Evolutionary conservation across 2,113 vertebrate genomes (phyloP).

Genomic region (Tachysurus fulvidraco): DNA sequence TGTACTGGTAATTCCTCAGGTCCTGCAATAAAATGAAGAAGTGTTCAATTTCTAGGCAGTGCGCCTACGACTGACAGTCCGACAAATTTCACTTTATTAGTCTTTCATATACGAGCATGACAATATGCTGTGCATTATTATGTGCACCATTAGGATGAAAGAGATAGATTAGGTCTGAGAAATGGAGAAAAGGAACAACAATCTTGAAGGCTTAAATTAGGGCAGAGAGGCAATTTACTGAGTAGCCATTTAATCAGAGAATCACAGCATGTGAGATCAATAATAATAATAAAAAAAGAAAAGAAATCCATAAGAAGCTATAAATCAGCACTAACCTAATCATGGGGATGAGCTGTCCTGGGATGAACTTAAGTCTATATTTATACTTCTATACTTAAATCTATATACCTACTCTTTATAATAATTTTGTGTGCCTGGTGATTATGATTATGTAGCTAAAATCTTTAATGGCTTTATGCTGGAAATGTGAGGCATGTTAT

Average conservation of each 20-base stretch:
- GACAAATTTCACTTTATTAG: background rate
- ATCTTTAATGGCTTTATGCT: background rate
- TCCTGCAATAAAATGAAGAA: constrained; percentile 73
- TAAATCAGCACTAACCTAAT: background rate
- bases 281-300: too few relatives aligned
- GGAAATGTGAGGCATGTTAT: background rate
- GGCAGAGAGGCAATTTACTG: background rate
- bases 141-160: background rate
- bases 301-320: background rate
- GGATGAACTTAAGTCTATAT: background rate
- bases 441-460: background rate
- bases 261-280: background rate
- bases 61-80: background rate
- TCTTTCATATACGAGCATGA: background rate
- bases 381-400: too few relatives aligned
- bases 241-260: background rate
- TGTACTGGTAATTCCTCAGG: constrained; percentile 92
- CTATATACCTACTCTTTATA: too few relatives aligned
- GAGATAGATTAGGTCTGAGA: background rate
- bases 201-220: background rate
- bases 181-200: background rate
- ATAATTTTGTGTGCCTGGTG: too few relatives aligned
- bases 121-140: background rate
- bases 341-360: background rate
- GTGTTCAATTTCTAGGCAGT: background rate